A percentile compares a stretch with the other conserved stretches of the same genome.
Evolutionary conservation across 2,113 vertebrate species (phyloP).

Genomic region (Pseudolaguvia tuberculata): DNA sequence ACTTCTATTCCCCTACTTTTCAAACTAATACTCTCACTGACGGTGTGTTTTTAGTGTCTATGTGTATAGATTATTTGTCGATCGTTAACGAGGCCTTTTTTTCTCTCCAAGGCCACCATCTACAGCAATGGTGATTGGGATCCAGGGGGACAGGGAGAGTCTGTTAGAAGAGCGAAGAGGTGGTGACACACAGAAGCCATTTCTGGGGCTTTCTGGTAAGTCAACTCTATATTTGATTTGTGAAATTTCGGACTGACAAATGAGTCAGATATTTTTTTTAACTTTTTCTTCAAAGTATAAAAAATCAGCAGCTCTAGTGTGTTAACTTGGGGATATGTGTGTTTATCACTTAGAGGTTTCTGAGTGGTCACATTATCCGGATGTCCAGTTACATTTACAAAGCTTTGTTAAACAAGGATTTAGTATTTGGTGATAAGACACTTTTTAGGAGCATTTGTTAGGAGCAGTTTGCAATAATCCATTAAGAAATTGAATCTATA

Average conservation of each 20-base stretch:
- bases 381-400: neutral
- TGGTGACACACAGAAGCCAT: conserved; percentile 80
- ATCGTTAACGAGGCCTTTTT: conserved; percentile 28
- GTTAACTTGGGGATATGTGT: neutral
- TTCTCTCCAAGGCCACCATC: conserved; percentile 81
- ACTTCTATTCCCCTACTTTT: too few relatives aligned
- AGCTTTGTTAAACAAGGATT: neutral
- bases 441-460: neutral
- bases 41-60: neutral
- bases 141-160: conserved; percentile 82
- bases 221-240: neutral
- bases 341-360: neutral
- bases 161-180: conserved; percentile 86
- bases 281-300: neutral
- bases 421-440: neutral
- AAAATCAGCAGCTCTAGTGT: neutral
- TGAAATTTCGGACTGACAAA: neutral
- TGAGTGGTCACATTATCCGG: neutral
- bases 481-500: neutral
- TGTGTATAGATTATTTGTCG: conserved; percentile 19
- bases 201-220: conserved; percentile 78
- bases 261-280: neutral
- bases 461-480: neutral
- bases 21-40: too few relatives aligned
- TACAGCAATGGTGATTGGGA: conserved; percentile 82